Evolutionary conservation across 2,113 vertebrate genomes (phyloP).

Genomic region (Lamprotornis superbus): DNA sequence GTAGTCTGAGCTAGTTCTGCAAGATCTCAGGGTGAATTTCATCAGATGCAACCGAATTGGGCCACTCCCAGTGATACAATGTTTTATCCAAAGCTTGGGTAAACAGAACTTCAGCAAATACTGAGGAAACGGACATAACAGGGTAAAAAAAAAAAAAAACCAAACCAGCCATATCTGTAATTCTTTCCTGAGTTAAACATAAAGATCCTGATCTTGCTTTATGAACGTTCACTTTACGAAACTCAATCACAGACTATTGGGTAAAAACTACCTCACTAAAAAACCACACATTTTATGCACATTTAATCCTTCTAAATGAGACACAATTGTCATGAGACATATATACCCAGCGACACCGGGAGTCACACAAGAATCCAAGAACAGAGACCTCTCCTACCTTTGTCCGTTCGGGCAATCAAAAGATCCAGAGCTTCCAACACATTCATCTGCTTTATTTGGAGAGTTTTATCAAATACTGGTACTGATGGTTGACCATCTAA

Average conservation of each 20-base stretch:
- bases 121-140: not conserved
- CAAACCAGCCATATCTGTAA: not conserved
- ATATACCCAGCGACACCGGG: not conserved
- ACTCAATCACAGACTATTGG: not conserved
- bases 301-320: not conserved
- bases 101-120: not conserved
- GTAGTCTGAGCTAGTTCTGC: not conserved
- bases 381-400: constrained; percentile 77
- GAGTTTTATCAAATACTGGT: constrained; percentile 92
- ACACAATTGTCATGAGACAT: not conserved
- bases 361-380: not conserved
- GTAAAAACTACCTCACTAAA: not conserved
- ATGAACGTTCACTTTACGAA: not conserved
- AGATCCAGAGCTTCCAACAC: constrained; percentile 93
- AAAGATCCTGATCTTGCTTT: not conserved
- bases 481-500: constrained; percentile 82
- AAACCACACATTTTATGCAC: not conserved
- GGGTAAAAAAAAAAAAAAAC: not conserved
- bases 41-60: not conserved
- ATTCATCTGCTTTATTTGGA: constrained; percentile 94
- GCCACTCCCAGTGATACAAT: not conserved
- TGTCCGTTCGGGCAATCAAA: constrained; percentile 88
- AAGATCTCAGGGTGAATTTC: not conserved
- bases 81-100: not conserved
- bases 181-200: not conserved